These are phyloP conservation scores for Notiomystis cincta DNA, from an alignment of 2,113 vertebrate genomes.

Conservation along the genomic window DNA sequence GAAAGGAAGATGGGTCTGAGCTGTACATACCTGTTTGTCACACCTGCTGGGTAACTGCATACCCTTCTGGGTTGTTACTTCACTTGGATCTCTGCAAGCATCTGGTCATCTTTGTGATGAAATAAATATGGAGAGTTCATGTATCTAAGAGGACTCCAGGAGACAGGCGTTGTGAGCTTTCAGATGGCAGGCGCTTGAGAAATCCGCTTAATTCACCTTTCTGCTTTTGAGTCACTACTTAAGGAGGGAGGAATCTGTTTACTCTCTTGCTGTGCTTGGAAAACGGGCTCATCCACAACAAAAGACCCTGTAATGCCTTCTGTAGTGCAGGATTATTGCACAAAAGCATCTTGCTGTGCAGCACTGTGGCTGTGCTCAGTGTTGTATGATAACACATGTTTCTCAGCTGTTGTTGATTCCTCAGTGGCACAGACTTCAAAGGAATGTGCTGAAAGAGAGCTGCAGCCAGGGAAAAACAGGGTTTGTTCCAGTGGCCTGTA, in stretches of 20 bases:
- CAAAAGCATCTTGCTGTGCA: conserved; percentile 54
- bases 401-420: conserved; percentile 63
- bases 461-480: conserved; percentile 74
- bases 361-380: background rate
- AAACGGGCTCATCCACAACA: background rate
- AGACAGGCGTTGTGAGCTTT: background rate
- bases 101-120: background rate
- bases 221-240: background rate
- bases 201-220: background rate
- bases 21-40: background rate
- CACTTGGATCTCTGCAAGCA: rapidly evolving
- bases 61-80: background rate
- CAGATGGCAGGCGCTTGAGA: background rate
- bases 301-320: conserved; percentile 43
- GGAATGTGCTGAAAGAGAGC: conserved; percentile 62
- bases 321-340: conserved; percentile 55
- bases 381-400: conserved; percentile 55
- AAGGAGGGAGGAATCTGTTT: background rate
- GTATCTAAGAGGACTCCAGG: background rate
- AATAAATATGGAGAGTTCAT: background rate
- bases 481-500: conserved; percentile 79
- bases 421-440: conserved; percentile 71
- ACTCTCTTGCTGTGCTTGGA: background rate
- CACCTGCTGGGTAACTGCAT: background rate
- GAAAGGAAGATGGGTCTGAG: background rate